phyloP scores from a whole-genome alignment of 2,113 vertebrate species.

The Cyrtonyx montezumae region DNA sequence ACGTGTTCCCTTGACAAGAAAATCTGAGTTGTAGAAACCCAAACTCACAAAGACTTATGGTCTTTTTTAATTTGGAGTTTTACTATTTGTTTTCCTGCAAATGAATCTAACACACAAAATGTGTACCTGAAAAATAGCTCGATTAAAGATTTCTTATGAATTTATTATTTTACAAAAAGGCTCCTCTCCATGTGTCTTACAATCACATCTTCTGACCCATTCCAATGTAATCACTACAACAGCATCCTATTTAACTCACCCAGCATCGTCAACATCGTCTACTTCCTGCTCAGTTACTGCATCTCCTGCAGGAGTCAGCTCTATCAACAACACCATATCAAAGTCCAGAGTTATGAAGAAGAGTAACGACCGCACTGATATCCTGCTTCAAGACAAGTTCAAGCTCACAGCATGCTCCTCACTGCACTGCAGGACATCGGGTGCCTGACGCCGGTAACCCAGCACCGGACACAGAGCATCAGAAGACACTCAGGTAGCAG shows the following conservation, averaged over 20 bases:
- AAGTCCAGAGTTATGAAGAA: constrained; percentile 26
- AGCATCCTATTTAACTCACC: background rate
- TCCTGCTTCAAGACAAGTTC: background rate
- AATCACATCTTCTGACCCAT: background rate
- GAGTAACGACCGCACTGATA: accelerated
- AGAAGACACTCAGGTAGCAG: background rate
- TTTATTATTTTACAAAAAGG: background rate
- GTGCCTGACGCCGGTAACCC: background rate
- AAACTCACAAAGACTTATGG: background rate
- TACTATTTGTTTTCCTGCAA: background rate
- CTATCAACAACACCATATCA: constrained; percentile 14
- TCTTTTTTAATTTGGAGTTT: background rate
- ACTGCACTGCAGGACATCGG: accelerated
- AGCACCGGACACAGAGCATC: background rate
- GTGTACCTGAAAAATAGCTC: background rate
- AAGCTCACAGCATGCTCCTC: background rate
- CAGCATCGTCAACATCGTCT: background rate
- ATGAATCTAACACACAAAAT: background rate
- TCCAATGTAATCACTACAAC: background rate
- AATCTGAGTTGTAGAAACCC: background rate
- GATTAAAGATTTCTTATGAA: background rate
- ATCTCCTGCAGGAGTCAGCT: background rate
- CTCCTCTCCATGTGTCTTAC: background rate
- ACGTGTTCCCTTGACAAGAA: background rate
- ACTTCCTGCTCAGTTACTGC: constrained; percentile 4